A percentile compares a stretch with the other conserved stretches of the same genome.
Conservation (phyloP, 2,113 vertebrate species). For the Microtus pennsylvanicus region DNA sequence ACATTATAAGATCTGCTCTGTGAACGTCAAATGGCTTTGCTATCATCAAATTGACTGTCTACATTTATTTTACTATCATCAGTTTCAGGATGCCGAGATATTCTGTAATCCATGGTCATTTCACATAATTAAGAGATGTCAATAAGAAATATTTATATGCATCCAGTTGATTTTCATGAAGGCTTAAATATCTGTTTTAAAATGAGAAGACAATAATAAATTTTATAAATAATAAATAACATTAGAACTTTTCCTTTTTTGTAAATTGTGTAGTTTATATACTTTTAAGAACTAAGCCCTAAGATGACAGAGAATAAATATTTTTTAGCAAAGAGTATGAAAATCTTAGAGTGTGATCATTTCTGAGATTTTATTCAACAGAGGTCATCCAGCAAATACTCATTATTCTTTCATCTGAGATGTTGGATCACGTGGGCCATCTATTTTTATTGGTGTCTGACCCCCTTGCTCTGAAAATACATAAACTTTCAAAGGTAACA, state of each 20-base stretch:
- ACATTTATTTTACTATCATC: constrained; percentile 20
- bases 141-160: constrained; percentile 17
- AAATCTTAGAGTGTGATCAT: neutral
- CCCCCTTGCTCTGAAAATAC: neutral
- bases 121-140: neutral
- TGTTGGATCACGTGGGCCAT: neutral
- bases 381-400: neutral
- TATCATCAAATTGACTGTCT: neutral
- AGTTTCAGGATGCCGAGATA: constrained; percentile 4
- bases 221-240: neutral
- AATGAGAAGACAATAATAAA: neutral
- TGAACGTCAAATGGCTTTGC: neutral
- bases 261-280: neutral
- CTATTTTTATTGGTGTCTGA: neutral
- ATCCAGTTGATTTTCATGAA: neutral
- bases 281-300: neutral
- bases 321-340: neutral
- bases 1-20: neutral
- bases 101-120: neutral
- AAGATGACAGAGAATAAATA: neutral
- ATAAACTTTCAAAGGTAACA: neutral
- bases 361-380: neutral
- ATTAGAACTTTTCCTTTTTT: neutral
- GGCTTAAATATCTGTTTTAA: neutral
- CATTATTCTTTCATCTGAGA: neutral